phyloP scores from a whole-genome alignment of 2,797 vertebrate genomes.

The Sebastes cheni region DNA sequence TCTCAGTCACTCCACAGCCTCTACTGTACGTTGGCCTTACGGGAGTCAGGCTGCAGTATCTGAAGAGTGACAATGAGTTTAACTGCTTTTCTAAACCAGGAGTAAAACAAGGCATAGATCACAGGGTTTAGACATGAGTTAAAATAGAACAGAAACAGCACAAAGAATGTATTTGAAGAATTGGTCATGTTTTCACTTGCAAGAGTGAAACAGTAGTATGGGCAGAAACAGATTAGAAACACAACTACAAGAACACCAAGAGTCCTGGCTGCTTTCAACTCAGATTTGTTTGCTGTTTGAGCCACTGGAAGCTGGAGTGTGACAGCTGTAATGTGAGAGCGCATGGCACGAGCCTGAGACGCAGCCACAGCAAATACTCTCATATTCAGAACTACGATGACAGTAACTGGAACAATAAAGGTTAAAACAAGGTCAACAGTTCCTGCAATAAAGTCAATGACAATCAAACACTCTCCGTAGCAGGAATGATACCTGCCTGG shows the following conservation, averaged over 20 bases:
- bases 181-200: accelerated
- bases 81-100: no score
- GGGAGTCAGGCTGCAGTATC: no score
- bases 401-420: background rate
- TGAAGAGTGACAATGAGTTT: no score
- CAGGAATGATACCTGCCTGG: background rate
- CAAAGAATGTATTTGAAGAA: no score
- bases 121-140: no score
- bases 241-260: constrained; percentile 23
- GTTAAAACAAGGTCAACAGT: background rate
- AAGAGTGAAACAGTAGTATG: constrained; percentile 1
- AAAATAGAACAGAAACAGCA: no score
- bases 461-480: constrained; percentile 5
- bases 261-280: background rate
- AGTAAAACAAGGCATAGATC: no score
- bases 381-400: constrained; percentile 6
- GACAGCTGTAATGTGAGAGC: background rate
- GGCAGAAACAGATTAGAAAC: constrained; percentile 20
- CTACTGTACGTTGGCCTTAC: no score
- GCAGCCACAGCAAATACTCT: constrained; percentile 26
- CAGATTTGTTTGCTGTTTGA: background rate
- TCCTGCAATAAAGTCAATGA: background rate
- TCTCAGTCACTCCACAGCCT: no score
- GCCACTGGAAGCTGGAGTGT: background rate
- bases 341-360: constrained; percentile 25